Percentiles rank a stretch among this genome's conserved stretches.
These are phyloP conservation scores for Turnix velox DNA, from an alignment of 2,113 vertebrate species.

Conservation along the genomic window DNA sequence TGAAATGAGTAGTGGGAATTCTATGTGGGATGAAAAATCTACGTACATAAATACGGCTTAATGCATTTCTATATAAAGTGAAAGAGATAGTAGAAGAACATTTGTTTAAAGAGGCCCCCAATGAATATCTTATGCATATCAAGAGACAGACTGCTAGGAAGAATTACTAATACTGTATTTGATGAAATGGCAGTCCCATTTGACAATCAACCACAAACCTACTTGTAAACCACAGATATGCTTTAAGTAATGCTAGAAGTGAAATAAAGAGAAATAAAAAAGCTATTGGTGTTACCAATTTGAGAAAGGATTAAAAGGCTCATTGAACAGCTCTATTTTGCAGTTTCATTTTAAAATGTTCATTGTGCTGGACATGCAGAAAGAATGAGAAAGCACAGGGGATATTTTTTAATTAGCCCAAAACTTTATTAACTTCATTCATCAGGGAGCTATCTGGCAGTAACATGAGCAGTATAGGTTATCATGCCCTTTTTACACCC, in stretches of 20 bases:
- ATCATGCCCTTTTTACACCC: background rate
- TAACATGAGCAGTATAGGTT: background rate
- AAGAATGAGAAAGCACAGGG: slow-evolving; percentile 4
- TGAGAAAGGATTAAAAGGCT: slow-evolving; percentile 3
- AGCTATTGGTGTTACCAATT: background rate
- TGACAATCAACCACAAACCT: background rate
- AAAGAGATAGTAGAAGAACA: background rate
- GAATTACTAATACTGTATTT: background rate
- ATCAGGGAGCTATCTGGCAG: background rate
- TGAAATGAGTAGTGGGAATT: slow-evolving; percentile 11
- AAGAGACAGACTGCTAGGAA: background rate
- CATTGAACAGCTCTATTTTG: background rate
- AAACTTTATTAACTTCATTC: slow-evolving; percentile 30
- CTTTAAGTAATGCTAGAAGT: background rate
- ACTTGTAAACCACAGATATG: background rate
- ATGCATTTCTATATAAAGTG: background rate
- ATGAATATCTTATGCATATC: background rate
- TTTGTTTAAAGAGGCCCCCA: background rate
- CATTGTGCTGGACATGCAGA: background rate
- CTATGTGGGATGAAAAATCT: background rate
- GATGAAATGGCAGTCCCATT: background rate
- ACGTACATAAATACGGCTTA: background rate
- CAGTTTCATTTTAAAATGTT: slow-evolving; percentile 25
- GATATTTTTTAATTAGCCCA: slow-evolving; percentile 30
- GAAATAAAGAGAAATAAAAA: background rate